phyloP scores from a whole-genome alignment of 2,888 invertebrate genomes.

The Xestia c-nigrum region DNA sequence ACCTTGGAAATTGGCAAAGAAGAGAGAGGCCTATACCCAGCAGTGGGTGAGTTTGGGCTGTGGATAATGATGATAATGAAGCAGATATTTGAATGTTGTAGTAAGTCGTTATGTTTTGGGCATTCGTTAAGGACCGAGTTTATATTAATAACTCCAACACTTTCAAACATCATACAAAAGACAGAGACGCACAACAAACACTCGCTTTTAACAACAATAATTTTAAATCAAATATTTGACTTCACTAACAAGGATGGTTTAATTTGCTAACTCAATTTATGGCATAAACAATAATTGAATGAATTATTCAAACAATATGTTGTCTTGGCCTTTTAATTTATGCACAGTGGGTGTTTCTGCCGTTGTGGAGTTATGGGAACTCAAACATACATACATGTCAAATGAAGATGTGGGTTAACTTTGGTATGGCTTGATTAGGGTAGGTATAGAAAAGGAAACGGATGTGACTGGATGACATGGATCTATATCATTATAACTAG shows the following conservation, averaged over 20 bases:
- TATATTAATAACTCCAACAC: slow-evolving; percentile 3
- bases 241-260: slow-evolving; percentile 58
- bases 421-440: slow-evolving; percentile 32
- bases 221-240: slow-evolving; percentile 59
- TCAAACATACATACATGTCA: slow-evolving; percentile 18
- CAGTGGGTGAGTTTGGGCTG: too few species aligned
- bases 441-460: neutral
- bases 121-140: slow-evolving; percentile 11
- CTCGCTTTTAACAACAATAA: slow-evolving; percentile 41
- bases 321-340: slow-evolving; percentile 61
- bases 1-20: too few species aligned
- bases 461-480: neutral
- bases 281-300: slow-evolving; percentile 61
- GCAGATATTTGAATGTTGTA: too few species aligned
- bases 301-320: slow-evolving; percentile 49
- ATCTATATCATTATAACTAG: neutral
- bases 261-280: slow-evolving; percentile 60
- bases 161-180: neutral
- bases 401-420: slow-evolving; percentile 34
- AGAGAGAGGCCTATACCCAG: too few species aligned
- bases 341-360: slow-evolving; percentile 58
- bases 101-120: neutral
- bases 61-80: too few species aligned
- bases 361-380: neutral
- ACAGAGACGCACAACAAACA: slow-evolving; percentile 21